Conservation (phyloP, 23 tunicate genomes). For the Trididemnum miniatum region DNA sequence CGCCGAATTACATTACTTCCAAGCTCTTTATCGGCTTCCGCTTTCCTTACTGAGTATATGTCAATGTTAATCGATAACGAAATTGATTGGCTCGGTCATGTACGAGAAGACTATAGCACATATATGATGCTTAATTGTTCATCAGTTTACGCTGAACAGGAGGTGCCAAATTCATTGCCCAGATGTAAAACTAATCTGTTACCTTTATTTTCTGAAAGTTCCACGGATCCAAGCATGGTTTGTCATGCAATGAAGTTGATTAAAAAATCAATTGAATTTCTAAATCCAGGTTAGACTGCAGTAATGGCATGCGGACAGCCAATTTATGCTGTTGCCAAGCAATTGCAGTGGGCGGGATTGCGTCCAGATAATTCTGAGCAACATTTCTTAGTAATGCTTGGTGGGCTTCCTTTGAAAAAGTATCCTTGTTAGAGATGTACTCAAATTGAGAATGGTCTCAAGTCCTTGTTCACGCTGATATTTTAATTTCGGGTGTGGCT, state of each 20-base stretch:
- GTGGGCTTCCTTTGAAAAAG: constrained; percentile 14
- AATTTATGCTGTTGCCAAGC: constrained; percentile 1
- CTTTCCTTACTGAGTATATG: neutral
- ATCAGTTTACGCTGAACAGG: neutral
- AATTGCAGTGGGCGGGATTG: constrained; percentile 7
- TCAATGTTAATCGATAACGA: neutral
- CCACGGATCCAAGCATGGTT: neutral
- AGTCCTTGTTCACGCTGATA: neutral
- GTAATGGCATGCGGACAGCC: neutral
- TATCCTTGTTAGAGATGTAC: neutral
- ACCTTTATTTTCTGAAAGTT: constrained; percentile 18
- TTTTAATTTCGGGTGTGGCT: constrained; percentile 1
- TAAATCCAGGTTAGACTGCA: constrained; percentile 12
- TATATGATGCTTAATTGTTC: neutral
- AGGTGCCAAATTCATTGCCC: neutral
- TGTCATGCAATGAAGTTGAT: neutral
- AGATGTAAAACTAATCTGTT: constrained; percentile 3
- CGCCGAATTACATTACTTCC: neutral
- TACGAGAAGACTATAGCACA: neutral
- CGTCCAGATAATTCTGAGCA: neutral
- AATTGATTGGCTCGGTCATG: constrained; percentile 8
- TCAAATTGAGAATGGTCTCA: constrained; percentile 3
- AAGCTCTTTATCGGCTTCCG: neutral
- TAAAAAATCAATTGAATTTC: neutral
- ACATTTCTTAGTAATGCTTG: neutral